A percentile compares a stretch with the other conserved stretches of the same genome.
These are phyloP conservation scores for Temnothorax nylanderi DNA, from an alignment of 1,140 invertebrate genomes.

Conservation along the genomic window DNA sequence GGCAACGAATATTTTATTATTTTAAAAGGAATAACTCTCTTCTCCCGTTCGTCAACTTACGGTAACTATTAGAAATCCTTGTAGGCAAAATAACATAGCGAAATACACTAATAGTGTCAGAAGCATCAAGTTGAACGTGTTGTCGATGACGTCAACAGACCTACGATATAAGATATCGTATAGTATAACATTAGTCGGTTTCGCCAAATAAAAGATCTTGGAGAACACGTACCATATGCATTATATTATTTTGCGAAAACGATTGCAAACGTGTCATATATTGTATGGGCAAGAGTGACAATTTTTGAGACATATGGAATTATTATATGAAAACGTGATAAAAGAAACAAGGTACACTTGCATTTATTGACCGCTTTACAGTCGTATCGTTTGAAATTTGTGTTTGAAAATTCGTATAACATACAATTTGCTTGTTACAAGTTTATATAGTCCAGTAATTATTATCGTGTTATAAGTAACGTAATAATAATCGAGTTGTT, in stretches of 20 bases:
- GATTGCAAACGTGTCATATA: background rate
- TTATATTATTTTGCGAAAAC: background rate
- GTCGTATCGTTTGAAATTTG: background rate
- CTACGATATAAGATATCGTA: constrained; percentile 24
- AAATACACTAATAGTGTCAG: constrained; percentile 46
- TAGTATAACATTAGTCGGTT: background rate
- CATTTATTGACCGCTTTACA: background rate
- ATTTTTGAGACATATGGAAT: background rate
- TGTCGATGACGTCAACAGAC: constrained; percentile 45
- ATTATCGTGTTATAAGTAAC: background rate
- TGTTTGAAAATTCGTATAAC: background rate
- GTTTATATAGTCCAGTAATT: background rate
- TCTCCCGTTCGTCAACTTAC: constrained; percentile 45
- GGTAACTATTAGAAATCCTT: constrained; percentile 27
- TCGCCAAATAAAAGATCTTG: background rate
- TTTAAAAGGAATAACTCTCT: background rate
- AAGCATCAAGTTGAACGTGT: constrained; percentile 43
- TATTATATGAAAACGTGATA: background rate
- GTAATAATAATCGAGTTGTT: background rate
- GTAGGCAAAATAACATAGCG: constrained; percentile 21
- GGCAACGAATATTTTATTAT: background rate
- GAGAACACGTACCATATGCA: background rate
- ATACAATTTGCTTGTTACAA: background rate
- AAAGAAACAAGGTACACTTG: background rate
- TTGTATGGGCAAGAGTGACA: too few species aligned